These are phyloP conservation scores for Lordiphosa mommai DNA, from an alignment of 1,140 invertebrate species.

Conservation along the genomic window DNA sequence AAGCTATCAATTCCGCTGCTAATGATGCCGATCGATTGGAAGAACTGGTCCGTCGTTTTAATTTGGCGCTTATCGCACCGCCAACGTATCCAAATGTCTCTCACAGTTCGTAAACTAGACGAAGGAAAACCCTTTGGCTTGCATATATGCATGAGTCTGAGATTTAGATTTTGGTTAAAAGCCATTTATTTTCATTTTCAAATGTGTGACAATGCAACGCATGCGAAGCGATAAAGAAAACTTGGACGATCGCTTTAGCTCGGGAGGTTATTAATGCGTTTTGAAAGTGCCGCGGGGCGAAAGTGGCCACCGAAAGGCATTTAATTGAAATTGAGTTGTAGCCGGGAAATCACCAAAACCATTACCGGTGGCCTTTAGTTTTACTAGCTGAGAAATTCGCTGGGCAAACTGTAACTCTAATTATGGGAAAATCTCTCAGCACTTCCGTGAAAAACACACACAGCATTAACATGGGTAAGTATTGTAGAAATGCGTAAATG, in stretches of 20 bases:
- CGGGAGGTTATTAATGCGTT: conserved; percentile 42
- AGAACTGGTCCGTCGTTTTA: conserved; percentile 37
- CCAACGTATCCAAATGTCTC: conserved; percentile 35
- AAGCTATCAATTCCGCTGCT: conserved; percentile 79
- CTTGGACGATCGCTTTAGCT: conserved; percentile 2
- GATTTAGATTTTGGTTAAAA: conserved; percentile 39
- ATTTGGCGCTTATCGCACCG: conserved; percentile 50
- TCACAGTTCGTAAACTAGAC: conserved; percentile 70
- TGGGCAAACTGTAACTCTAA: conserved; percentile 49
- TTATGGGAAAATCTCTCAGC: conserved; percentile 70
- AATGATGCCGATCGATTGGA: conserved; percentile 70
- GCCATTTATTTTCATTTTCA: conserved; percentile 72
- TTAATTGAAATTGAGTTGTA: conserved; percentile 67
- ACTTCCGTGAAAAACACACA: conserved; percentile 65
- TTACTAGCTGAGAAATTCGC: conserved; percentile 70
- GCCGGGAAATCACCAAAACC: conserved; percentile 42
- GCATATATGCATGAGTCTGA: conserved; percentile 38
- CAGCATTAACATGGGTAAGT: conserved; percentile 15
- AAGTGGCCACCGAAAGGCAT: conserved; percentile 33
- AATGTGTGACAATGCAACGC: conserved; percentile 74
- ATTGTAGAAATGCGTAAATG: conserved; percentile 58
- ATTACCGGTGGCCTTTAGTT: conserved; percentile 68
- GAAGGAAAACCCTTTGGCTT: conserved; percentile 52
- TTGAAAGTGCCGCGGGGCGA: conserved; percentile 44
- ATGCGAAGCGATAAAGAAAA: conserved; percentile 57